These are phyloP conservation scores for Myotis findleyi DNA, from an alignment of 2,797 vertebrate species.

Conservation along the genomic window DNA sequence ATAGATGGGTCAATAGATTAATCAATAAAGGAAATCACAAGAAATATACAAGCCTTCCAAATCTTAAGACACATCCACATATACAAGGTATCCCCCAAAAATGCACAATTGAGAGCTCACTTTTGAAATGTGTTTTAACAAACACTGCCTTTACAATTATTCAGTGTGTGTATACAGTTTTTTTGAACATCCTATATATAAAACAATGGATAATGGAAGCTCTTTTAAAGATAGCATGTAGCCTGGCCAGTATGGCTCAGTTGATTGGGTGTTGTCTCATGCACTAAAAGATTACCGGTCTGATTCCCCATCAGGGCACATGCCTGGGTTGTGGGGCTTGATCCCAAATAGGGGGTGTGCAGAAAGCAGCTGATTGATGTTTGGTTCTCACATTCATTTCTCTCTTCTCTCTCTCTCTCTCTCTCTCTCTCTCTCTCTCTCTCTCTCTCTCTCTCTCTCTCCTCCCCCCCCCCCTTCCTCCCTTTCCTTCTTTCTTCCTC, in stretches of 20 bases:
- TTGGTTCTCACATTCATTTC: neutral
- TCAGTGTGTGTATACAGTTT: no score
- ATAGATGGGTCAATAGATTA: neutral
- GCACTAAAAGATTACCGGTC: no score
- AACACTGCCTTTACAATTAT: neutral
- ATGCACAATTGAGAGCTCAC: neutral
- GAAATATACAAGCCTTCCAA: neutral
- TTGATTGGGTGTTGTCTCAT: no score
- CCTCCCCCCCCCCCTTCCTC: accelerated
- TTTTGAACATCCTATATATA: neutral
- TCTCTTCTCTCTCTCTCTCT: no score
- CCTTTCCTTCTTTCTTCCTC: neutral
- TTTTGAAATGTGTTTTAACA: neutral
- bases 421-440: neutral
- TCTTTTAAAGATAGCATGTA: neutral
- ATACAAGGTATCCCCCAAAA: neutral
- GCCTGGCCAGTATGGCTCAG: no score
- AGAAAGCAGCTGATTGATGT: neutral
- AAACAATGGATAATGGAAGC: neutral
- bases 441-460: neutral
- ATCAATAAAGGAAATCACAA: neutral
- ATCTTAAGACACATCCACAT: neutral
- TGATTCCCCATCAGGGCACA: neutral
- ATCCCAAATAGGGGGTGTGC: neutral
- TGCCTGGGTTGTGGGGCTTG: neutral